These are phyloP conservation scores for Sycophila sp. DNA, from an alignment of 1,140 invertebrate genomes.

Conservation along the genomic window DNA sequence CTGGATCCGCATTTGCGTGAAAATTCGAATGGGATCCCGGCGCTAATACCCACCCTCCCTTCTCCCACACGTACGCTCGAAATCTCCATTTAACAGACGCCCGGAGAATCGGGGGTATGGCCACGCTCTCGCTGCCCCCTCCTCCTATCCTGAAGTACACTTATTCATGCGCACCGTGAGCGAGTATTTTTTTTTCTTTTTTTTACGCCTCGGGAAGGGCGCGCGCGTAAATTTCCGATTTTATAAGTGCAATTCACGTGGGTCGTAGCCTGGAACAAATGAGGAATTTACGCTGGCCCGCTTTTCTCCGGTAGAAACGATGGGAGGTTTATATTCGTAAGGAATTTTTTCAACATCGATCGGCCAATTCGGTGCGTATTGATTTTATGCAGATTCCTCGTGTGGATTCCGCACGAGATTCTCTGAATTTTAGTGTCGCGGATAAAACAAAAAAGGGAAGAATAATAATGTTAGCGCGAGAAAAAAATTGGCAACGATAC, in stretches of 20 bases:
- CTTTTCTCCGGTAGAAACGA: too few species aligned
- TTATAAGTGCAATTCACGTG: background rate
- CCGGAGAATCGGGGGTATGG: background rate
- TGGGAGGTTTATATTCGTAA: slow-evolving; percentile 5
- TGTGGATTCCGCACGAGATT: background rate
- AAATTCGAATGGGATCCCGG: slow-evolving; percentile 15
- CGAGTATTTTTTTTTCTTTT: too few species aligned
- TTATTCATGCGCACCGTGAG: background rate
- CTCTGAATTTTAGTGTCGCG: too few species aligned
- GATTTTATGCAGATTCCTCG: slow-evolving; percentile 6
- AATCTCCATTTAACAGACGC: background rate
- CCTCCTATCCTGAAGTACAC: background rate
- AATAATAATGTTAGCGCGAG: too few species aligned
- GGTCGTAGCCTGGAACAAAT: background rate
- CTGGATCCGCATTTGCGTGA: background rate
- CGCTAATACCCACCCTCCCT: too few species aligned
- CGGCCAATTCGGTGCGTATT: background rate
- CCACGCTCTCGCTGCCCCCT: background rate
- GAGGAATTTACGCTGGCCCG: background rate
- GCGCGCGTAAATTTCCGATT: background rate
- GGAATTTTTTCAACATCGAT: background rate
- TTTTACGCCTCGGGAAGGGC: background rate
- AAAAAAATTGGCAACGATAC: too few species aligned
- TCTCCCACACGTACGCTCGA: too few species aligned
- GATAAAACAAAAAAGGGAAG: too few species aligned